Evolutionary conservation across 1,140 invertebrate genomes (phyloP).

Genomic region (Archegozetes longisetosus): DNA sequence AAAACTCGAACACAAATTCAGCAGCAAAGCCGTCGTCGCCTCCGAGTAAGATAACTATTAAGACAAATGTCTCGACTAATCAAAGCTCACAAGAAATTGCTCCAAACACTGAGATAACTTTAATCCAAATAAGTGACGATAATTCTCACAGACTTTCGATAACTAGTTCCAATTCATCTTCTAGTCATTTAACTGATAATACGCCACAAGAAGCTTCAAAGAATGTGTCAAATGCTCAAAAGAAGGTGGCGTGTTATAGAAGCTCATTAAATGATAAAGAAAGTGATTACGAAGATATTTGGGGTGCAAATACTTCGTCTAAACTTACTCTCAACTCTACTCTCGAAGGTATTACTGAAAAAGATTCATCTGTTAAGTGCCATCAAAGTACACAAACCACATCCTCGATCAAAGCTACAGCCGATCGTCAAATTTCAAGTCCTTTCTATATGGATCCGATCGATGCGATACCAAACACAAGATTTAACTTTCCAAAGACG

Average conservation of each 20-base stretch:
- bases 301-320: constrained; percentile 33
- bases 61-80: background rate
- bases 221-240: background rate
- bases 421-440: constrained; percentile 46
- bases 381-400: background rate
- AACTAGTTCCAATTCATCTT: background rate
- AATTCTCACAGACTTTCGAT: background rate
- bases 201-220: background rate
- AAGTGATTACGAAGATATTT: constrained; percentile 88
- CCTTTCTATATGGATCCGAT: constrained; percentile 83
- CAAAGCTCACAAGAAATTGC: background rate
- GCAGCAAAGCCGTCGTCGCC: background rate
- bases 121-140: background rate
- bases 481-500: background rate
- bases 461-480: constrained; percentile 44
- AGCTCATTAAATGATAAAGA: constrained; percentile 76
- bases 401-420: background rate
- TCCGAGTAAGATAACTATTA: background rate
- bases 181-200: background rate
- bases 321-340: background rate
- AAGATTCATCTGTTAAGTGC: background rate
- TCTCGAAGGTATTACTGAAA: background rate
- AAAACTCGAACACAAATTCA: background rate
- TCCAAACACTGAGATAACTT: background rate
- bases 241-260: constrained; percentile 44